Base-by-base conservation (phyloP, 2,797 vertebrate genomes). In the Rallus crepitans region DNA sequence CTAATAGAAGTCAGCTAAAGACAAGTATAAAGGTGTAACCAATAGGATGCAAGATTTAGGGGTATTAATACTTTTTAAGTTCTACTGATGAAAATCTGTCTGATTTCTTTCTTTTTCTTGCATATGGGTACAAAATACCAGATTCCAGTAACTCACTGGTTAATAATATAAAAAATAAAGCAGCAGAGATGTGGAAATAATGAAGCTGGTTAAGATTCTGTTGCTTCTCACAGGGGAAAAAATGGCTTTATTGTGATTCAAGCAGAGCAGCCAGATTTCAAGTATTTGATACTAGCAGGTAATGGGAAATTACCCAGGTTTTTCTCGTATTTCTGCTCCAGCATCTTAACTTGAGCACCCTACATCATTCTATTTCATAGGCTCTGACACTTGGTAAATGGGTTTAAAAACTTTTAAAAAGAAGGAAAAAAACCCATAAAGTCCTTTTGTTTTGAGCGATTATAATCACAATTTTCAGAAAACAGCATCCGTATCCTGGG, bases 221-320 rank as follows among this genome's bases (percentile, higher is more conserved):
- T 71, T 73, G 72, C 47, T 94, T 94, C 65, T 92, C 84, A 93
- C 72, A 93, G n/a, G 66, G 69, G 78, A 87, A 91, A 93, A 95
- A 93, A 69, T 65, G 71, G 18, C 82, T 96, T 94, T 96, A 96
- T 94, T 96, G 60, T 95, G 86, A 95, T 97, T 95, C 94, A 91
- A 92, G 65, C 61, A 91, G 72, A 90, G 73, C 55, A 95, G 82
- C 82, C 95, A 94, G 95, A 94, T 94, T 96, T 95, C 89, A 90
- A 94, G 85, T 91, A 86, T 91, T 93, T 94, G 89, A 90, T 94
- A 93, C 85, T 91, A 94, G 82, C 79, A 93, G 82, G 96, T 95
- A 95, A 94, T 96, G 69, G 93, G 93, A 96, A 96, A 96, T 96
- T 94, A 96, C 89, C 89, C 63, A 92, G 78, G 37, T 85, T 95